Evolutionary conservation across 1,140 invertebrate genomes (phyloP), one percentile per base, ranked within the genome.

Genomic region (Sipha flava): DNA sequence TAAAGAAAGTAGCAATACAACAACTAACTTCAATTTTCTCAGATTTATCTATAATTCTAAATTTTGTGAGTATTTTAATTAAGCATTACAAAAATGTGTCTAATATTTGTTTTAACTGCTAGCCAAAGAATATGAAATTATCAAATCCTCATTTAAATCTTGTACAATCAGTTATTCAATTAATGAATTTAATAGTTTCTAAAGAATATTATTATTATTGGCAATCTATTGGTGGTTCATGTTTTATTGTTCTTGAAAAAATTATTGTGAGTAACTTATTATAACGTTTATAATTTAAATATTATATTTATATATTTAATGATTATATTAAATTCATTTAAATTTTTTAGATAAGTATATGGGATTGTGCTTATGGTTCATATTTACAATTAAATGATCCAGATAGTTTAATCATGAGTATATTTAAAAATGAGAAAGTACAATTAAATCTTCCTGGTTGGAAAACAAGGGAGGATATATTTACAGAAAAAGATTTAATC

Each of bases 391-490:
- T 77, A 29, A 77, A 77, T 43, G 73, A 77, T 59, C 73, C 73
- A 12, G 73, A 77, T 54, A 29, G 10, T 37, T 54, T 77, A 6
- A 59, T 77, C 9, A 29, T 77, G 23, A 43, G 73, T 57, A 77
- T 77, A 21, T 77, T 57, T 21, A 77, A 77, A 77, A 77, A 59
- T 57, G 73, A 77, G 59, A 77, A 77, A 59, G 52, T 77, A 9
- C 73, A 77, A 18, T 77, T 77, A 57, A 77, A 77, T 77, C 59
- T 77, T 43, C 49, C 73, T 26, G 73, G 73, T 57, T 77, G 73
- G 73, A 77, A 77, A 77, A 77, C 73, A 5, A 77, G 73, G 59
- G 52, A 52, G 29, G 73, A 77, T 77, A 43, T 77, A 57, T 77
- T 77, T 59, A 37, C 73, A 40, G 73, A 40, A 37, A 52, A 40